These are phyloP conservation scores for Drosophila obscura DNA, from an alignment of 1,140 invertebrate genomes.

Conservation along the genomic window DNA sequence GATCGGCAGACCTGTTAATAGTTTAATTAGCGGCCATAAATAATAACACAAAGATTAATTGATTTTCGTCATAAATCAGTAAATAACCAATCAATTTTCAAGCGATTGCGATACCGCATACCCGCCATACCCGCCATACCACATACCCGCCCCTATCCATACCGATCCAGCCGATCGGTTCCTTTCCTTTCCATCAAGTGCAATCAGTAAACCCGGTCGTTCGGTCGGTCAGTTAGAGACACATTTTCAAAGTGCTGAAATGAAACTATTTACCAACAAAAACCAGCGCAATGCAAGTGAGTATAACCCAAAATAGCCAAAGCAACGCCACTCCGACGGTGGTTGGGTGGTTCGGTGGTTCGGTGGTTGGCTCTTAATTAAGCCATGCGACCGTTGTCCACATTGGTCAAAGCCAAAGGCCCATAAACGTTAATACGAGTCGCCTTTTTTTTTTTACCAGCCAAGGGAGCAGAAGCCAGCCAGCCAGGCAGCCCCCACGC, in stretches of 20 bases:
- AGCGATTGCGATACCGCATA: no score
- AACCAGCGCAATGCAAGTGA: constrained; percentile 78
- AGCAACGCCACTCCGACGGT: neutral
- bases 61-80: constrained; percentile 65
- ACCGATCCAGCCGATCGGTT: no score
- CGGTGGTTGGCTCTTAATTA: constrained; percentile 51
- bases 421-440: constrained; percentile 61
- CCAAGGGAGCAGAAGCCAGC: constrained; percentile 42
- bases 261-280: constrained; percentile 73
- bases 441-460: constrained; percentile 25
- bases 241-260: constrained; percentile 42
- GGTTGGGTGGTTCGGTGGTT: no score
- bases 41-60: constrained; percentile 53
- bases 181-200: constrained; percentile 21
- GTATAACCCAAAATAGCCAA: constrained; percentile 34
- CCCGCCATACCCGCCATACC: no score
- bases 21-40: constrained; percentile 57
- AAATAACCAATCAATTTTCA: constrained; percentile 48
- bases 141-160: no score
- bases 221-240: constrained; percentile 8
- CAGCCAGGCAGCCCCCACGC: constrained; percentile 33
- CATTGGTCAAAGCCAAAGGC: constrained; percentile 43
- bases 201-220: constrained; percentile 4
- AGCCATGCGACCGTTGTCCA: constrained; percentile 49
- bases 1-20: constrained; percentile 49